phyloP scores from a whole-genome alignment of 2,797 vertebrate genomes.

The Mus caroli region DNA sequence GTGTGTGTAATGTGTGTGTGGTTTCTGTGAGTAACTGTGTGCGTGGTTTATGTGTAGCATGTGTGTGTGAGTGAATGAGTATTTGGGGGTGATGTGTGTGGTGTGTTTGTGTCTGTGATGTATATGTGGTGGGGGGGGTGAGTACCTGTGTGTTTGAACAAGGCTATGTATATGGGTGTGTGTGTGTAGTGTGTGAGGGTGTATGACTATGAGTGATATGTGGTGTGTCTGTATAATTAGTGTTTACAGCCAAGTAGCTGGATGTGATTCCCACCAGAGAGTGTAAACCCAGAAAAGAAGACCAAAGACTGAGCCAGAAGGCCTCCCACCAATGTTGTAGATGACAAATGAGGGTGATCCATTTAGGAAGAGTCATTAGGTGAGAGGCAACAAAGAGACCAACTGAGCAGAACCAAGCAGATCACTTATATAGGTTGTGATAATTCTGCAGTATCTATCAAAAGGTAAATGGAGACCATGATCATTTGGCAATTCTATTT shows the following conservation, averaged over 20 bases:
- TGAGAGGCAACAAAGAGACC: neutral
- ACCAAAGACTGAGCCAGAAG: slow-evolving; percentile 16
- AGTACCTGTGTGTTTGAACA: neutral
- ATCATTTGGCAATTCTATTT: slow-evolving; percentile 37
- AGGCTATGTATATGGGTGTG: neutral
- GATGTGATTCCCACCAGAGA: neutral
- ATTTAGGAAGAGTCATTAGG: neutral
- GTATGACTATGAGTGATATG: neutral
- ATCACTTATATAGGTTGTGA: neutral
- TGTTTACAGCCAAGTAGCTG: slow-evolving; percentile 38
- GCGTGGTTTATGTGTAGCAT: neutral
- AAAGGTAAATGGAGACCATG: slow-evolving; percentile 21
- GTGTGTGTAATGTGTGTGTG: neutral
- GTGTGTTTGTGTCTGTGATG: neutral
- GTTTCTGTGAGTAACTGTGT: neutral
- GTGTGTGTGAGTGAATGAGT: neutral
- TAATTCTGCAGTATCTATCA: slow-evolving; percentile 14
- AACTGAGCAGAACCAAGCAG: neutral
- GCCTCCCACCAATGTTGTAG: neutral
- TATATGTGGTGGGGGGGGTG: neutral
- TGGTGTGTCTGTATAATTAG: neutral
- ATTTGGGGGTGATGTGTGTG: no score
- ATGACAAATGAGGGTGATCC: neutral
- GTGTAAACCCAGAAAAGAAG: slow-evolving; percentile 18
- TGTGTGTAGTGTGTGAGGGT: neutral